phyloP scores from a whole-genome alignment of 2,797 vertebrate genomes.

The Lindbergichthys nudifrons region DNA sequence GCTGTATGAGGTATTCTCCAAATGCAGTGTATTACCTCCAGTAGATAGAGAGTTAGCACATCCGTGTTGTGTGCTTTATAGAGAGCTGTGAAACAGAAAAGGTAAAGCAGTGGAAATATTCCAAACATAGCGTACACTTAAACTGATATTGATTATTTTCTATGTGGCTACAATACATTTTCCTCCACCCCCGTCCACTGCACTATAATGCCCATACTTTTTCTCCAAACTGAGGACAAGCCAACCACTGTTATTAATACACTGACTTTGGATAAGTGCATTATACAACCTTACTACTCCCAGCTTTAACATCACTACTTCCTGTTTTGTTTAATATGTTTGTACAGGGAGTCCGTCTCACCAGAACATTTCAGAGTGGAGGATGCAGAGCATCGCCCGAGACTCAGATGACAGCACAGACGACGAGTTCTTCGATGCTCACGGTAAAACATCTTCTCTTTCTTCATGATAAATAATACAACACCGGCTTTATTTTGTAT shows the following conservation, averaged over 20 bases:
- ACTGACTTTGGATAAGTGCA: background rate
- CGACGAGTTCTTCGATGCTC: slow-evolving; percentile 98
- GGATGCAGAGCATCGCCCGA: slow-evolving; percentile 98
- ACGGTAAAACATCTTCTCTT: slow-evolving; percentile 82
- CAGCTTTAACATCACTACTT: background rate
- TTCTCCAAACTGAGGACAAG: no score
- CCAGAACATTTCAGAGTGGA: slow-evolving; percentile 97
- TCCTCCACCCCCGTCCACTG: no score
- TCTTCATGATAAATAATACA: background rate
- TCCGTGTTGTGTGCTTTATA: background rate
- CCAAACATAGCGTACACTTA: no score
- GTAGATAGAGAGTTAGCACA: no score
- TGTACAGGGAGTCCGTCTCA: slow-evolving; percentile 92
- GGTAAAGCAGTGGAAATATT: no score
- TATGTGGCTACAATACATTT: no score
- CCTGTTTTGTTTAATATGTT: background rate
- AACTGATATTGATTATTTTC: no score
- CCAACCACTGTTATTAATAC: no score
- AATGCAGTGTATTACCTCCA: no score
- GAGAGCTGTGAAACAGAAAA: background rate
- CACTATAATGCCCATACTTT: no score
- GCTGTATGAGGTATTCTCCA: background rate
- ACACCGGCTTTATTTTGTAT: background rate
- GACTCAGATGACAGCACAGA: slow-evolving; percentile 98
- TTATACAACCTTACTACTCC: background rate